phyloP scores from a whole-genome alignment of 2,888 invertebrate species.

The Nowickia ferox region DNA sequence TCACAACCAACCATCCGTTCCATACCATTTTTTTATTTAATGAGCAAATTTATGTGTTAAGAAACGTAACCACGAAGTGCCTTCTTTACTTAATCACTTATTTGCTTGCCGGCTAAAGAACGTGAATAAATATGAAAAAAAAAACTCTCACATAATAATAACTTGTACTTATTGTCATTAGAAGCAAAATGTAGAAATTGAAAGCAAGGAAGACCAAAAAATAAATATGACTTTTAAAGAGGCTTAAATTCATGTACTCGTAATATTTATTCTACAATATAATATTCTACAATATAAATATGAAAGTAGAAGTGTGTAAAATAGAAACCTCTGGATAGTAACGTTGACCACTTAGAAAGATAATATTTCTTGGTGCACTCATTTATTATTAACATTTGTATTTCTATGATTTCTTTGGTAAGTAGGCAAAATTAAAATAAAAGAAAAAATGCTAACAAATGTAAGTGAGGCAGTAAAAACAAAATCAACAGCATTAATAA shows the following conservation, averaged over 20 bases:
- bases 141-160: constrained; percentile 55
- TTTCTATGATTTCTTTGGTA: constrained; percentile 11
- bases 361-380: constrained; percentile 19
- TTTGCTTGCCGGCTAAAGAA: constrained; percentile 14
- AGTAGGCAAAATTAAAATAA: background rate
- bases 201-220: constrained; percentile 13
- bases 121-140: constrained; percentile 13
- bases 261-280: background rate
- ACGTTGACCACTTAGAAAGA: constrained; percentile 46
- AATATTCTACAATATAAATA: too few relatives aligned
- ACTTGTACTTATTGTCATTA: constrained; percentile 59
- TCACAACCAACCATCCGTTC: constrained; percentile 37
- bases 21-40: constrained; percentile 49
- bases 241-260: constrained; percentile 21
- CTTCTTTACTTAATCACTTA: constrained; percentile 36
- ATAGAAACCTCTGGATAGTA: constrained; percentile 31
- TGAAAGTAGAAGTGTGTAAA: constrained; percentile 19
- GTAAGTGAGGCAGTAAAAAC: background rate
- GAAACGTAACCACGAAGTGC: constrained; percentile 20
- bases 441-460: background rate
- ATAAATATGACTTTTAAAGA: constrained; percentile 37
- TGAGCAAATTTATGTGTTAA: constrained; percentile 57
- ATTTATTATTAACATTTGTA: constrained; percentile 2
- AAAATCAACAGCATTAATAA: constrained; percentile 17
- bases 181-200: constrained; percentile 9